phyloP scores from a whole-genome alignment of 53 echinoderm and acorn worm species.

The Apostichopus leukothele region DNA sequence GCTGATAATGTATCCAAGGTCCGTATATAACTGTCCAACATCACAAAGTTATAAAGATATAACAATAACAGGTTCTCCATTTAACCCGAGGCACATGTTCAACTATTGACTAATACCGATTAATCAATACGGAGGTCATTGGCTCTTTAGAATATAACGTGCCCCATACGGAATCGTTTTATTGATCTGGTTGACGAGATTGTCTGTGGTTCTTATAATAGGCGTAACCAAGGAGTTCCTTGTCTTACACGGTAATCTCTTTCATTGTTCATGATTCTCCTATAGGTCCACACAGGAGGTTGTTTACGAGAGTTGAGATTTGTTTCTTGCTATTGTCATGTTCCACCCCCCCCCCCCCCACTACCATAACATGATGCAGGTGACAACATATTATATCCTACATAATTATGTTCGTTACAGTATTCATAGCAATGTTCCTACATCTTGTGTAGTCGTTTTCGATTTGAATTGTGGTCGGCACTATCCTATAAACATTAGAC shows the following conservation, averaged over 20 bases:
- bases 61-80: not conserved
- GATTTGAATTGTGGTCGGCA: too few species aligned
- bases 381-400: too few species aligned
- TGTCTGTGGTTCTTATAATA: not conserved
- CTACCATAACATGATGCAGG: not conserved
- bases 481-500: too few species aligned
- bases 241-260: slow-evolving; percentile 23
- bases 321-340: not conserved
- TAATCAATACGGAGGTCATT: slow-evolving; percentile 6
- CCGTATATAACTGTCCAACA: not conserved
- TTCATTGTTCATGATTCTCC: slow-evolving; percentile 1
- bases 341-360: not conserved
- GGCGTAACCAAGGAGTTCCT: slow-evolving; percentile 40
- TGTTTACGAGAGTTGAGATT: slow-evolving; percentile 24
- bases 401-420: too few species aligned
- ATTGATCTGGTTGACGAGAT: not conserved
- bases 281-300: slow-evolving; percentile 3
- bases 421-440: too few species aligned
- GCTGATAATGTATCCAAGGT: too few species aligned
- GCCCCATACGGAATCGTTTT: not conserved
- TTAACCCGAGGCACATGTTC: slow-evolving; percentile 26
- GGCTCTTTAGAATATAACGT: slow-evolving; percentile 17
- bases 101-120: not conserved
- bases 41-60: not conserved
- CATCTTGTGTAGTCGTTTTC: too few species aligned